phyloP scores from a whole-genome alignment of 2,113 vertebrate species.

The human (Homo sapiens) region DNA sequence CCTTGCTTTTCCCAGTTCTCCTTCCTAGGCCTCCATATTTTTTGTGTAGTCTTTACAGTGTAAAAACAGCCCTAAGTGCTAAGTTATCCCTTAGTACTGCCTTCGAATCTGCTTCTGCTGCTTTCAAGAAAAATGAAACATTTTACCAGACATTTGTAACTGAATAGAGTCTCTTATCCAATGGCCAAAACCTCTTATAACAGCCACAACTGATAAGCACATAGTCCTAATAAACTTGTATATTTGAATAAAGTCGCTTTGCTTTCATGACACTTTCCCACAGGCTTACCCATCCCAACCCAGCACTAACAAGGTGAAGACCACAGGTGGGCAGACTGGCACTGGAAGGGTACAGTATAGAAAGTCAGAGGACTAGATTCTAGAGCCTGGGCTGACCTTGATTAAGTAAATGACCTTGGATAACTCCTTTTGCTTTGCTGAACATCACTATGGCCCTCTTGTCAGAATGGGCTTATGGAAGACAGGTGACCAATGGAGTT shows the following conservation, averaged over 20 bases:
- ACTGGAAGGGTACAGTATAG: not conserved
- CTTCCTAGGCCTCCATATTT: not conserved
- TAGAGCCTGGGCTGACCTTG: not conserved
- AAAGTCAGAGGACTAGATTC: not conserved
- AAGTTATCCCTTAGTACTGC: not conserved
- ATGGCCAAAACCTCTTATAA: slow-evolving; percentile 19
- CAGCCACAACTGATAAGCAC: not conserved
- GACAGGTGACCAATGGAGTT: not conserved
- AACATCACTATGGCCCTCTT: not conserved
- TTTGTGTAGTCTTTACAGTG: not conserved
- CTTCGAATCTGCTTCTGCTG: not conserved
- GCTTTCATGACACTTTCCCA: not conserved
- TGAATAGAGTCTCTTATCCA: not conserved
- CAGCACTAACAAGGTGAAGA: not conserved
- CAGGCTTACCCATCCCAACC: not conserved
- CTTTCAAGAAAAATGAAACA: not conserved
- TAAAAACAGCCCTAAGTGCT: not conserved
- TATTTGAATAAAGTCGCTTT: not conserved
- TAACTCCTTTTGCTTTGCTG: not conserved
- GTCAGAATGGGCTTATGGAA: not conserved
- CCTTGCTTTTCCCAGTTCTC: not conserved
- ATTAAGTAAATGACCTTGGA: not conserved
- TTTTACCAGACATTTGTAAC: not conserved
- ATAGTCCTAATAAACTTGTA: not conserved
- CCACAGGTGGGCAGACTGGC: not conserved